Conservation (phyloP, 2,797 vertebrate genomes). For the Alectoris magna region DNA sequence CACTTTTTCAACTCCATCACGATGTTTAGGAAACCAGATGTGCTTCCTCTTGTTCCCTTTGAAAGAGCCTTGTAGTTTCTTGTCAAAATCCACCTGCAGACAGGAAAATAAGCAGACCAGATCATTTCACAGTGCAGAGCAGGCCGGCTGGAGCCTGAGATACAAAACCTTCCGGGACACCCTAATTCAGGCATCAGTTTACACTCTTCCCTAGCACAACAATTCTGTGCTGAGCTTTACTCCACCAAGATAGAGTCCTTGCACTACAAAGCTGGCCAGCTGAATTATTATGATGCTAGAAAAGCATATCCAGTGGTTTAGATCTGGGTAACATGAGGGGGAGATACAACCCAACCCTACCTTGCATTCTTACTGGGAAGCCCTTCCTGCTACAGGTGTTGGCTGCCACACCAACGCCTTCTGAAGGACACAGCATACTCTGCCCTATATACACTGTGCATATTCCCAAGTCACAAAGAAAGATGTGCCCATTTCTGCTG, state of each 20-base stretch:
- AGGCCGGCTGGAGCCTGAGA: background rate
- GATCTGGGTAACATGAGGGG: background rate
- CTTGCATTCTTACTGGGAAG: background rate
- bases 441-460: background rate
- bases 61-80: conserved; percentile 96
- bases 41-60: conserved; percentile 94
- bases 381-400: background rate
- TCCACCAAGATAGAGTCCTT: background rate
- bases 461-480: background rate
- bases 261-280: background rate
- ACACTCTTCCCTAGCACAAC: background rate
- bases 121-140: background rate
- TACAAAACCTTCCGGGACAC: background rate
- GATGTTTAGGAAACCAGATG: conserved; percentile 97
- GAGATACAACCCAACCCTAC: background rate
- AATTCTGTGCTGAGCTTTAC: background rate
- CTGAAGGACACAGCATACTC: background rate
- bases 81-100: conserved; percentile 96
- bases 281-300: background rate
- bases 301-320: background rate
- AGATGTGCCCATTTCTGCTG: background rate
- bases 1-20: conserved; percentile 99
- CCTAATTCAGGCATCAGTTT: background rate
- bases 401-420: background rate
- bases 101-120: conserved; percentile 3